A percentile compares a stretch with the other conserved stretches of the same genome.
Evolutionary conservation across 2,113 vertebrate species (phyloP).

Genomic region (Clarias batrachus): DNA sequence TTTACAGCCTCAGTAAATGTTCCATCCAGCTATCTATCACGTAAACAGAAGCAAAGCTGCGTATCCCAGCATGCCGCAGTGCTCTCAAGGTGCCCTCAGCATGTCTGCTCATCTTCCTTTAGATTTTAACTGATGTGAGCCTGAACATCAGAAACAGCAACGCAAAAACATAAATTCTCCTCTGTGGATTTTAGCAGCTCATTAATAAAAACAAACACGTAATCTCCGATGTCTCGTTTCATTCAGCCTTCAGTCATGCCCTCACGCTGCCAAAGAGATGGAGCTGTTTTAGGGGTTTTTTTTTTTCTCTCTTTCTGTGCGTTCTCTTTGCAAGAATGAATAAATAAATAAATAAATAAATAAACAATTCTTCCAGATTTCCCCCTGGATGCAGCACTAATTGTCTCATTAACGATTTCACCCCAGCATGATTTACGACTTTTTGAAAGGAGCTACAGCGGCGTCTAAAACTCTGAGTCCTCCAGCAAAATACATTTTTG

Average conservation of each 20-base stretch:
- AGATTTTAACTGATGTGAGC: slow-evolving; percentile 7
- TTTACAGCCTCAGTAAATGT: not conserved
- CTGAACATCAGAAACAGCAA: not conserved
- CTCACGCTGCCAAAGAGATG: slow-evolving; percentile 9
- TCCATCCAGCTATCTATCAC: not conserved
- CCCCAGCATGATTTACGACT: slow-evolving; percentile 22
- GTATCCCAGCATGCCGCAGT: slow-evolving; percentile 25
- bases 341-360: too few species aligned
- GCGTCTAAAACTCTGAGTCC: not conserved
- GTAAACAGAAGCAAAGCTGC: not conserved
- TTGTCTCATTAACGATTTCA: slow-evolving; percentile 30
- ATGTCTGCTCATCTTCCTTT: not conserved
- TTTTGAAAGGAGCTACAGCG: not conserved
- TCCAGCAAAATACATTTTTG: slow-evolving; percentile 1
- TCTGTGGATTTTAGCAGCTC: slow-evolving; percentile 9
- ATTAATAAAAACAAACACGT: slow-evolving; percentile 28
- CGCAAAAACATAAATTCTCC: not conserved
- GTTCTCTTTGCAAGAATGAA: slow-evolving; percentile 5
- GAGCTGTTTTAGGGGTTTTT: not conserved
- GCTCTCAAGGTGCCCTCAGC: slow-evolving; percentile 24
- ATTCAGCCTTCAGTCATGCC: slow-evolving; percentile 6
- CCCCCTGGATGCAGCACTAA: slow-evolving; percentile 23
- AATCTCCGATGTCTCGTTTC: slow-evolving; percentile 16
- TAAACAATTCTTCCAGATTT: not conserved
- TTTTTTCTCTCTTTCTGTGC: not conserved